Percentiles rank a stretch among this genome's conserved stretches.
Evolutionary conservation across 2,113 vertebrate genomes (phyloP).

Genomic region (Scatophagus argus): DNA sequence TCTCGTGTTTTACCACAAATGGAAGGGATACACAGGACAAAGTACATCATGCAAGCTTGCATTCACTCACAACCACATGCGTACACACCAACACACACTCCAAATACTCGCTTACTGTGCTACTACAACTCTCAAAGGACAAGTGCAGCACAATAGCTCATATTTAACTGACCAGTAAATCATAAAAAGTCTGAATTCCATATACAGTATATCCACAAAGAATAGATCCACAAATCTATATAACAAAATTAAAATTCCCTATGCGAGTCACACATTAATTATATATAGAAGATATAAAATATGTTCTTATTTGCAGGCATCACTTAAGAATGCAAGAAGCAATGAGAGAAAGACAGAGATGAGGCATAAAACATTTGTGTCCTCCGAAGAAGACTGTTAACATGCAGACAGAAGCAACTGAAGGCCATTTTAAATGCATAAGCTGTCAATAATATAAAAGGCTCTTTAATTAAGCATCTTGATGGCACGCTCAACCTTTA

Average conservation of each 20-base stretch:
- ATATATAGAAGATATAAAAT: conserved; percentile 3
- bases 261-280: conserved; percentile 19
- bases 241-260: conserved; percentile 16
- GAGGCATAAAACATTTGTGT: conserved; percentile 32
- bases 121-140: background rate
- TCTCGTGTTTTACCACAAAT: conserved; percentile 24
- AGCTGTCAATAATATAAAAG: conserved; percentile 59
- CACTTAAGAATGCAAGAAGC: conserved; percentile 1
- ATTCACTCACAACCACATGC: background rate
- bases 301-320: conserved; percentile 16
- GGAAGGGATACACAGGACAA: conserved; percentile 13
- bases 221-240: conserved; percentile 2
- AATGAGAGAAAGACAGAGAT: background rate
- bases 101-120: background rate
- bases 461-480: conserved; percentile 61
- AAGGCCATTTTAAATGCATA: conserved; percentile 54
- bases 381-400: conserved; percentile 17
- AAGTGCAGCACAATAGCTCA: background rate
- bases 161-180: conserved; percentile 25
- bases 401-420: conserved; percentile 40
- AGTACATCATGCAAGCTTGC: conserved; percentile 3
- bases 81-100: conserved; percentile 2
- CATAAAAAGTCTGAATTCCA: conserved; percentile 4
- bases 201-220: conserved; percentile 5
- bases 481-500: conserved; percentile 9